Base-by-base conservation (phyloP, 2,888 invertebrate species). In the Euproctis similis region DNA sequence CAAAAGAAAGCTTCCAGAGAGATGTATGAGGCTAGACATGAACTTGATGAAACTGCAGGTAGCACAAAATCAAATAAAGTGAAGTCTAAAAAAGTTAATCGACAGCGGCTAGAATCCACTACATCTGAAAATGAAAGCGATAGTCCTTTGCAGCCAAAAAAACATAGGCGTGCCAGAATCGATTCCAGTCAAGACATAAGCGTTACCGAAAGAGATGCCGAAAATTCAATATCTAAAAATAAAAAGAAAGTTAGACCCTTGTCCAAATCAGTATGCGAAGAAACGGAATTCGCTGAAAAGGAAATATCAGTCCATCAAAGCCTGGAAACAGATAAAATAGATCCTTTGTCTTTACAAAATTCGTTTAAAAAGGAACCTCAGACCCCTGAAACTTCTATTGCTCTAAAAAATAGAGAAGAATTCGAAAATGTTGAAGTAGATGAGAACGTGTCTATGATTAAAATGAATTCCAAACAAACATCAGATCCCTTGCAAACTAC, bases 11-110 rank as follows among this genome's bases (percentile, higher is more conserved):
- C 77, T 4, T 85, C 85, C 0, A 66, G 53, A 41, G 82, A 84
- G 67, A 82, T 84, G 80, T 84, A 53, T 39, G 66, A 73, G 46
- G 59, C 82, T 2, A 70, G 84, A 19, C 82, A 82, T 50, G 58
- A 64, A 39, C 33, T 64, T 14, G 56, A 64, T 26, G 36, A 50
- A 26, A 63, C 62, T 18, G 51, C 59, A 16, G 49, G 41, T 18
- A 53, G 38, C 28, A 4, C 26, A 16, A 59, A 57, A 23, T 21
- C 36, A 20, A 55, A 58, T 31, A 66, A 55, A 37, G 42, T 34
- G 13, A 70, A 56, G 12, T 17, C 36, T 7, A 64, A 59, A 35
- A 66, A 60, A 43, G 48, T 39, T 19, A 68, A 53, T 22, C 57
- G 58, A 8, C 56, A 52, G 32, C 53, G 63, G 18, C 31, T 70